phyloP scores from a whole-genome alignment of 2,797 vertebrate genomes.

The Enteromius afrohamiltoni region DNA sequence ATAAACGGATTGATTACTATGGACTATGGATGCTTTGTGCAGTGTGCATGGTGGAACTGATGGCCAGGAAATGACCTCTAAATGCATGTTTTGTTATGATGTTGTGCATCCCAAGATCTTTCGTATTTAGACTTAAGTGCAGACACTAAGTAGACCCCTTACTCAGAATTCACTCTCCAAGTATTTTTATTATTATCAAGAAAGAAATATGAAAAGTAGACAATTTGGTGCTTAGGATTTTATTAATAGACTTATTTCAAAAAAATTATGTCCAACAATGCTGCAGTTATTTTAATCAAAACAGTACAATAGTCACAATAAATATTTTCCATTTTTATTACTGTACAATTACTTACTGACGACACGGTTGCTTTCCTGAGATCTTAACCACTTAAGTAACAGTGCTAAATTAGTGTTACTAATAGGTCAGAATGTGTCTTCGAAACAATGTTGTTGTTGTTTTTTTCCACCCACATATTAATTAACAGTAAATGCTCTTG shows the following conservation, averaged over 20 bases:
- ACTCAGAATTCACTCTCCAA: constrained; percentile 59
- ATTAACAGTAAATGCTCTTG: not conserved
- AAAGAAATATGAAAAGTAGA: not conserved
- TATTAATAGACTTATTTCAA: not conserved
- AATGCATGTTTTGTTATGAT: constrained; percentile 5
- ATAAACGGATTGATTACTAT: not conserved
- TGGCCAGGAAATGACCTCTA: not conserved
- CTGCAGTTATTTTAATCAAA: not conserved
- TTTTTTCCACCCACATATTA: not conserved
- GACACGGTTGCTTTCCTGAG: not conserved
- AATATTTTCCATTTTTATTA: too few relatives aligned
- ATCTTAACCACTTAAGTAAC: not conserved
- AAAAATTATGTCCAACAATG: not conserved
- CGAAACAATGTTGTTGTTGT: not conserved
- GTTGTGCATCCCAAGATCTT: constrained; percentile 34
- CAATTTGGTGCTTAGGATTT: not conserved
- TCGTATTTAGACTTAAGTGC: constrained; percentile 29
- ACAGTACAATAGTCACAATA: not conserved
- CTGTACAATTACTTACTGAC: not conserved
- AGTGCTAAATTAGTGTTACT: not conserved
- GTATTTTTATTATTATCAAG: not conserved
- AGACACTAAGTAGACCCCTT: constrained; percentile 63
- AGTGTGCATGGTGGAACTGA: constrained; percentile 9
- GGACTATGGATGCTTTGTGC: constrained; percentile 26
- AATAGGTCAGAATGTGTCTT: not conserved